Evolutionary conservation across 2,113 vertebrate species (phyloP), one percentile per base, ranked within the genome.

Genomic region (Larimichthys crocea): DNA sequence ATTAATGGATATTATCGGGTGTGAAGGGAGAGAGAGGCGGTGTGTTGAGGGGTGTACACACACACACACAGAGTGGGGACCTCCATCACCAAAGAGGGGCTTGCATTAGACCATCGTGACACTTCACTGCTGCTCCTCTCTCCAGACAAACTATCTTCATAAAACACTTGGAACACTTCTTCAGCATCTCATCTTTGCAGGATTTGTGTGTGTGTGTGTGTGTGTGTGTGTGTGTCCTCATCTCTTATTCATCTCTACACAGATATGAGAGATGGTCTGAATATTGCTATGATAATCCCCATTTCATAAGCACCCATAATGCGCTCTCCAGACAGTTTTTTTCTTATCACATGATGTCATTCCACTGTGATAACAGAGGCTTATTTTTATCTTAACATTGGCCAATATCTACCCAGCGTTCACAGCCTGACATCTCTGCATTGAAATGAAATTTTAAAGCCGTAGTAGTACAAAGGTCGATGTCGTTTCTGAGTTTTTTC

Each of bases 231-330:
- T 29, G 20, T 46, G 0, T 11, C 62, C n/a, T 81, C 70, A 86
- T 80, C 78, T 59, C 52, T 72, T 50, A 76, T 84, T 79, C 55
- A 77, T 87, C 57, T 79, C 57, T 80, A 49, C 53, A 72, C 59
- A 65, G 61, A 83, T 76, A 62, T 80, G 53, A 83, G 76, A 83
- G 74, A 88, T 85, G 61, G 49, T 79, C 74, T 74, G 69, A 69
- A 73, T 22, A 24, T 57, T 78, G 75, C 61, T 72, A 35, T 64
- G 20, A 89, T 91, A 92, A 90, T 92, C 88, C 76, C 40, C 63
- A 31, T 76, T 84, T 87, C 82, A 90, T 88, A 82, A 86, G 80
- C 82, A 40, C 53, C 74, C 62, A 40, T 87, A 92, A 92, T 88
- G 82, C 63, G 22, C 74, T 90, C 76, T 76, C 53, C 73, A 86